Conservation (phyloP, 2,888 invertebrate species). For the Podotricha telesiphe region DNA sequence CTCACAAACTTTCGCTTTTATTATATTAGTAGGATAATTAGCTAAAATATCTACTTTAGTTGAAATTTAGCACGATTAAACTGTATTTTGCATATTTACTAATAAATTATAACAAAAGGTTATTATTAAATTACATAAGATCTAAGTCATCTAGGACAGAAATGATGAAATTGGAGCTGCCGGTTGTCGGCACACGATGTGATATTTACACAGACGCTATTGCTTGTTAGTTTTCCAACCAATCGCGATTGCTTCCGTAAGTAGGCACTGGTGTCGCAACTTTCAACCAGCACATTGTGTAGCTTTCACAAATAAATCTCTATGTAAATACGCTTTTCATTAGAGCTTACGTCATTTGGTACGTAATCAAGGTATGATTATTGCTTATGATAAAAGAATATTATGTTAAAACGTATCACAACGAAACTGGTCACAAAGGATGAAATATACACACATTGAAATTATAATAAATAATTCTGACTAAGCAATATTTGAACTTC, state of each 20-base stretch:
- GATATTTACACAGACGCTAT: slow-evolving; percentile 40
- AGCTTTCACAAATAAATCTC: slow-evolving; percentile 42
- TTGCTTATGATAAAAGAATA: not conserved
- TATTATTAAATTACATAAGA: slow-evolving; percentile 35
- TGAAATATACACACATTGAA: too few species aligned
- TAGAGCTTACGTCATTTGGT: not conserved
- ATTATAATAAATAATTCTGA: too few species aligned
- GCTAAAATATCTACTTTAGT: too few species aligned
- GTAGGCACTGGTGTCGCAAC: slow-evolving; percentile 44
- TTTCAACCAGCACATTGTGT: slow-evolving; percentile 22
- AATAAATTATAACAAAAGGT: slow-evolving; percentile 27
- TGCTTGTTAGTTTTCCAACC: slow-evolving; percentile 47
- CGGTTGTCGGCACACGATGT: slow-evolving; percentile 30
- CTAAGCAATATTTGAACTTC: too few species aligned
- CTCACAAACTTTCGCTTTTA: too few species aligned
- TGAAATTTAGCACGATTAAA: slow-evolving; percentile 1
- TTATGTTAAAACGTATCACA: not conserved
- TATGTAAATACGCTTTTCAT: slow-evolving; percentile 26
- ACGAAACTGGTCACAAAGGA: too few species aligned
- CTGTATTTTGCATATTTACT: slow-evolving; percentile 9
- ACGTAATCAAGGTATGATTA: slow-evolving; percentile 2
- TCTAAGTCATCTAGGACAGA: slow-evolving; percentile 32
- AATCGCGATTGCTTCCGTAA: slow-evolving; percentile 49
- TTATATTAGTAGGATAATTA: too few species aligned
- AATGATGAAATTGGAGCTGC: slow-evolving; percentile 34